These are phyloP conservation scores for Limnephilus marmoratus DNA, from an alignment of 2,888 invertebrate genomes.

Conservation along the genomic window DNA sequence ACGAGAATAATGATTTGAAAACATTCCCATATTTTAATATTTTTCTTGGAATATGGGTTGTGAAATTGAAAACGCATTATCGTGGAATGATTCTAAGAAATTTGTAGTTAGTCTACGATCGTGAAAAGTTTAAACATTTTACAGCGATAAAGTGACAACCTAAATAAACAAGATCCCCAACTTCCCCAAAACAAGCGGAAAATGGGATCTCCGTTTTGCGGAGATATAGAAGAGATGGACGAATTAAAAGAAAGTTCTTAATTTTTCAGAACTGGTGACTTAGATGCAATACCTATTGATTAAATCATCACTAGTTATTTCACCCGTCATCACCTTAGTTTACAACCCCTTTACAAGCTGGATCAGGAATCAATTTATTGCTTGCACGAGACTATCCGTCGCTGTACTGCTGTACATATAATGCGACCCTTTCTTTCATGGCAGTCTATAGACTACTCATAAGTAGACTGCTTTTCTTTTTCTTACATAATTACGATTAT, in stretches of 20 bases:
- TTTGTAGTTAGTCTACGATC: neutral
- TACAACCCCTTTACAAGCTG: no score
- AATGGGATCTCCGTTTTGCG: neutral
- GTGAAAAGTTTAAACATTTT: no score
- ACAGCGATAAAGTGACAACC: neutral
- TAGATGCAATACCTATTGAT: neutral
- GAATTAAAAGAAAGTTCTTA: neutral
- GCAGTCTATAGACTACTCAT: no score
- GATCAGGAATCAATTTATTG: no score
- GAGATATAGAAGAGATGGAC: neutral
- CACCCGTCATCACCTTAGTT: no score
- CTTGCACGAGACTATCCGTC: no score
- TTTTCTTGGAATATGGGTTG: neutral
- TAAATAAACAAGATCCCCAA: neutral
- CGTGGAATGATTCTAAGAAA: neutral
- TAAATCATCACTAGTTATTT: no score
- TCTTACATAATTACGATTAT: no score
- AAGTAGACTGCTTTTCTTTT: no score
- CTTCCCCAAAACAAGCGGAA: neutral
- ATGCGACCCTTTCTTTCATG: no score
- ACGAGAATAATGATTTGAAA: neutral
- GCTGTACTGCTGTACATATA: no score
- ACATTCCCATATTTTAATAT: neutral
- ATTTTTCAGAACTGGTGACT: neutral
- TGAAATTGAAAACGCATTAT: neutral